phyloP scores from a whole-genome alignment of 1,140 invertebrate species.

The Dreissena polymorpha region DNA sequence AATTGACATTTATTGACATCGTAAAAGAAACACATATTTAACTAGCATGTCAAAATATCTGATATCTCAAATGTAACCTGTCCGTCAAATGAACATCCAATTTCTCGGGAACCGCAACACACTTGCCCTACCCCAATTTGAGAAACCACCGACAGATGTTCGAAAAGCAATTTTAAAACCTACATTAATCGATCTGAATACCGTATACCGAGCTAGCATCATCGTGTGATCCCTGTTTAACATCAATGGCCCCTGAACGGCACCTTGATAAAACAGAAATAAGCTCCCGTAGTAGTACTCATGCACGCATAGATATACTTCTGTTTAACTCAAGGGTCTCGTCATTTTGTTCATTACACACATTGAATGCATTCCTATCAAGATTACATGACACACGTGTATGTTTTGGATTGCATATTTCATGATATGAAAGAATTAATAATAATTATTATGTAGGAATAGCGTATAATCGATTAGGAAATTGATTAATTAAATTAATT shows the following conservation, averaged over 20 bases:
- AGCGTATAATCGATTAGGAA: too few relatives aligned
- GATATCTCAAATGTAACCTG: too few relatives aligned
- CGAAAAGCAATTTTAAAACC: constrained; percentile 54
- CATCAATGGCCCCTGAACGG: constrained; percentile 19
- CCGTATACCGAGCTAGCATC: constrained; percentile 18
- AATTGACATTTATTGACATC: too few relatives aligned
- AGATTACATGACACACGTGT: not conserved
- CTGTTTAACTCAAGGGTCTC: not conserved
- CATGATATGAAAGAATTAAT: not conserved
- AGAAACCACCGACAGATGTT: constrained; percentile 39
- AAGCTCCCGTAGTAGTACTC: constrained; percentile 13
- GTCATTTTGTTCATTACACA: not conserved
- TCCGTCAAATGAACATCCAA: too few relatives aligned
- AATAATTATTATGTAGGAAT: not conserved
- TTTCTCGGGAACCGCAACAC: not conserved
- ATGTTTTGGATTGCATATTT: not conserved
- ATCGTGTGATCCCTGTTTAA: constrained; percentile 39
- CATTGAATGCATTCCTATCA: not conserved
- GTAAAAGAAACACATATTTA: too few relatives aligned
- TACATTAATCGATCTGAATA: constrained; percentile 54
- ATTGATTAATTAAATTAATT: too few relatives aligned
- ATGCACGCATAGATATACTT: not conserved
- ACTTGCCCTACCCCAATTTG: not conserved
- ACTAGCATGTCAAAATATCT: too few relatives aligned
- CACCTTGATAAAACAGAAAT: constrained; percentile 52